phyloP scores from a whole-genome alignment of 2,113 vertebrate species.

The Catharus minimus region DNA sequence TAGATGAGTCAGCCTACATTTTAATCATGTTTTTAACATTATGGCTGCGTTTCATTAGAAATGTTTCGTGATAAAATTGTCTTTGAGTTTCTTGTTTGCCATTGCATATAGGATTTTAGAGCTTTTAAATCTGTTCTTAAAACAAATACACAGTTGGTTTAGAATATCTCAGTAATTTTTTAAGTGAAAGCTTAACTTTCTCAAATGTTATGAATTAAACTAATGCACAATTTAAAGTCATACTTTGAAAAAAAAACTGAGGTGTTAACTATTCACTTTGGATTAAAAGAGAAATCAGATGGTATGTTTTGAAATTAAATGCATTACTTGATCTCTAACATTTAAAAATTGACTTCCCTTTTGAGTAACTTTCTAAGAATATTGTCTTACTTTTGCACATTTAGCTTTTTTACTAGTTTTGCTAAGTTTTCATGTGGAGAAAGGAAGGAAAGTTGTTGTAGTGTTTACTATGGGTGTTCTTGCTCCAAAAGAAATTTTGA shows the following conservation, averaged over 20 bases:
- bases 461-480: neutral
- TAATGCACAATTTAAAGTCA: neutral
- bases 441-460: neutral
- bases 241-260: neutral
- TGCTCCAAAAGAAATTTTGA: neutral
- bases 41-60: neutral
- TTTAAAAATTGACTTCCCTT: neutral
- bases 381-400: neutral
- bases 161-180: neutral
- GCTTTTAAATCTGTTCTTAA: neutral
- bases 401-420: neutral
- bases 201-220: neutral
- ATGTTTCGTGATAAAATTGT: neutral
- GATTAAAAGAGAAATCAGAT: neutral
- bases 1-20: conserved; percentile 10
- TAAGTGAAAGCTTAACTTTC: neutral
- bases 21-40: neutral
- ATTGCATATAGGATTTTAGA: neutral
- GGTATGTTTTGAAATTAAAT: neutral
- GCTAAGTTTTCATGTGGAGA: neutral
- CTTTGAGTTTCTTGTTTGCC: neutral
- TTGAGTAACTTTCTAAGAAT: neutral
- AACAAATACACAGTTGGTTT: neutral
- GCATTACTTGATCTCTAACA: neutral
- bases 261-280: neutral